These are phyloP conservation scores for Artibeus lituratus DNA, from an alignment of 2,797 vertebrate genomes.

Conservation along the genomic window DNA sequence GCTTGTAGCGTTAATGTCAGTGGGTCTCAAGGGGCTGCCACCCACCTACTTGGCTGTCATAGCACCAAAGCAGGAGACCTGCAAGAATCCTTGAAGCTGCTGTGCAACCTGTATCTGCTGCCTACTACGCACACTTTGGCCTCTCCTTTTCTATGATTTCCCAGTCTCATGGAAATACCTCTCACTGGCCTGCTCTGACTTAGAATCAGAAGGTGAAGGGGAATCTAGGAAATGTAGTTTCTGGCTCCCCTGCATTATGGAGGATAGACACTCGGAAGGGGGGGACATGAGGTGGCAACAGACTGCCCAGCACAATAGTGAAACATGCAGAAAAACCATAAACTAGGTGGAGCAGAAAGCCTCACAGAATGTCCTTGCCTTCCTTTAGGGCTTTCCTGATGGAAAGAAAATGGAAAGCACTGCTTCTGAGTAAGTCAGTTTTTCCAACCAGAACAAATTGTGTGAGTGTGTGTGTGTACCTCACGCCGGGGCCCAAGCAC, in stretches of 20 bases:
- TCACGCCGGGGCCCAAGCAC: not conserved
- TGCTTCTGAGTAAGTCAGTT: not conserved
- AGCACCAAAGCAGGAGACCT: not conserved
- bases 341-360: not conserved
- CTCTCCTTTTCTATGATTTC: not conserved
- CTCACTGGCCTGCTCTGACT: not conserved
- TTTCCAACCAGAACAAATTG: not conserved
- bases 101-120: not conserved
- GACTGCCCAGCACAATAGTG: not conserved
- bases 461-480: not conserved
- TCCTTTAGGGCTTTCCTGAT: not conserved
- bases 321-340: not conserved
- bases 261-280: not conserved
- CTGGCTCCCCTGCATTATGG: not conserved
- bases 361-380: not conserved
- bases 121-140: not conserved
- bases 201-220: not conserved
- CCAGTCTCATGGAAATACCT: not conserved
- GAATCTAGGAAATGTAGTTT: not conserved
- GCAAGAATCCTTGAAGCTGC: not conserved
- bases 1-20: not conserved
- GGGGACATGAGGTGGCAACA: not conserved
- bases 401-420: not conserved
- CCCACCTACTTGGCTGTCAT: not conserved
- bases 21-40: not conserved